Base-by-base conservation (phyloP, 2,888 invertebrate species). In the Rhaphigaster nebulosa region DNA sequence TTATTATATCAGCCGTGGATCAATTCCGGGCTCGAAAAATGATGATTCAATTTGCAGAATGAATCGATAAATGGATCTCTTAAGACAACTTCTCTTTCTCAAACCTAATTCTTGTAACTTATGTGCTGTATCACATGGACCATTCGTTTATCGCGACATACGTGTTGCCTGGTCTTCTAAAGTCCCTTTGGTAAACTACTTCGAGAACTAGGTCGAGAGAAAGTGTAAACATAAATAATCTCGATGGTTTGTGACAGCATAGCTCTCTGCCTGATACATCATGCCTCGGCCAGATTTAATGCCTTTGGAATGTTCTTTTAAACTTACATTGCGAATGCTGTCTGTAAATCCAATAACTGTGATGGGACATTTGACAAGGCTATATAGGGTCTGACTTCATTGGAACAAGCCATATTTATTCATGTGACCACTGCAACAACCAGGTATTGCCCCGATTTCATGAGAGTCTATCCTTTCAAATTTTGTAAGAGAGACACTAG, bases 161-260 rank as follows among this genome's bases (percentile, higher is more conserved):
- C 29, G 15, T 2, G 29, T 29, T 5, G 60, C 18, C 65, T 29
- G 29, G 29, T 29, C 29, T 29, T 8, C 29, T 65, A 29, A 65
- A 29, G 15, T 29, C 65, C 29, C 4, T 65, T 65, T 4, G 29
- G 29, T 29, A 15, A 29, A 65, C 65, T 29, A 65, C 29, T 65
- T 29, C n/a, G 0, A 65, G 65, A 65, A 29, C n/a, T 13, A 65
- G 65, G 65, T 65, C 65, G 65, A 65, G 65, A 2, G 65, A 65
- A 65, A 65, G 65, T 65, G 29, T 18, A 65, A 65, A 29, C 65
- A 65, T 65, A 65, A 65, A 65, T 65, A 65, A 65, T 29, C 65
- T 29, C 29, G 15, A 65, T 65, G 29, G 65, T 65, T 65, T n/a
- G 29, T 29, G 65, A 15, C 18, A 65, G 65, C 10, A 4, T 15